phyloP scores from a whole-genome alignment of 2,797 vertebrate species.

The Tachyglossus aculeatus region DNA sequence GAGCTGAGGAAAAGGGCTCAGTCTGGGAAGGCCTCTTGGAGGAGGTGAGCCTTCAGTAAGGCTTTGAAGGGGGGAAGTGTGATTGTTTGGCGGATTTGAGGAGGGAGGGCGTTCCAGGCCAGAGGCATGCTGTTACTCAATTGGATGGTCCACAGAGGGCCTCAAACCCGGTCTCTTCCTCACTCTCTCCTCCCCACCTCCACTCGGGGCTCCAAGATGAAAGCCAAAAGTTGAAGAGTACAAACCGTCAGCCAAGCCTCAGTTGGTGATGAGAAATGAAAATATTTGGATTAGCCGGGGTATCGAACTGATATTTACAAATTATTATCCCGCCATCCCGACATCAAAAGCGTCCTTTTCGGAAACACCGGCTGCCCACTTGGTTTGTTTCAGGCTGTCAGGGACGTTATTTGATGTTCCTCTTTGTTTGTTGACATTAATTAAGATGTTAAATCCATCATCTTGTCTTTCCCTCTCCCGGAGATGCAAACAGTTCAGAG shows the following conservation, averaged over 20 bases:
- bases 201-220: slow-evolving; percentile 40
- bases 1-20: no score
- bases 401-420: slow-evolving; percentile 78
- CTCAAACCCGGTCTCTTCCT: slow-evolving; percentile 21
- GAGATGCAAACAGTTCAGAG: slow-evolving; percentile 45
- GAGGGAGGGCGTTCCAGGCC: no score
- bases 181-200: slow-evolving; percentile 5
- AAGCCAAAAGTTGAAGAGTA: slow-evolving; percentile 75
- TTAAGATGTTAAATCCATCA: slow-evolving; percentile 78
- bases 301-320: slow-evolving; percentile 78
- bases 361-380: slow-evolving; percentile 62
- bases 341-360: slow-evolving; percentile 71
- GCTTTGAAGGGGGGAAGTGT: no score
- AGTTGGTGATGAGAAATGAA: slow-evolving; percentile 73
- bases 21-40: no score
- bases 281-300: slow-evolving; percentile 81
- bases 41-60: no score
- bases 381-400: slow-evolving; percentile 72
- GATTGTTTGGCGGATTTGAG: no score
- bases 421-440: slow-evolving; percentile 79
- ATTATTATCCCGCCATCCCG: slow-evolving; percentile 63
- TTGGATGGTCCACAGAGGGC: slow-evolving; percentile 10
- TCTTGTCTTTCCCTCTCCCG: slow-evolving; percentile 59
- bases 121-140: slow-evolving; percentile 24
- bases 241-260: slow-evolving; percentile 66